Evolutionary conservation across 2,113 vertebrate genomes (phyloP).

Genomic region (Synodontis membranacea): DNA sequence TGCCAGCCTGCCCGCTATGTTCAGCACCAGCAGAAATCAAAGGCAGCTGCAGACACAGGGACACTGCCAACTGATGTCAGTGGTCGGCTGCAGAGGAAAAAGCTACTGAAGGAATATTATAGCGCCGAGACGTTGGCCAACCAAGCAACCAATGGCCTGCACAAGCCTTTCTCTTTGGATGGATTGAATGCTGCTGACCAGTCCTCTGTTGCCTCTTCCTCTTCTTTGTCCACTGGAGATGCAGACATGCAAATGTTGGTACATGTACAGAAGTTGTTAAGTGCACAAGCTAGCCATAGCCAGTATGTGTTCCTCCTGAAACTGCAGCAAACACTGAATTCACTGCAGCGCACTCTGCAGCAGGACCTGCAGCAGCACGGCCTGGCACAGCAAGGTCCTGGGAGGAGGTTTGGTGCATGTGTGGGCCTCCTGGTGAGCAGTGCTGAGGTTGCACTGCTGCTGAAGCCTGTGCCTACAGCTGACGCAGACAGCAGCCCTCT

Average conservation of each 20-base stretch:
- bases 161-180: constrained; percentile 72
- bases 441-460: constrained; percentile 87
- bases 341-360: constrained; percentile 86
- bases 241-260: constrained; percentile 86
- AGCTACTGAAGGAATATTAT: constrained; percentile 90
- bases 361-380: constrained; percentile 86
- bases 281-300: constrained; percentile 91
- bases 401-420: constrained; percentile 78
- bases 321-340: constrained; percentile 87
- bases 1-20: constrained; percentile 84
- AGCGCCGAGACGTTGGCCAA: constrained; percentile 69
- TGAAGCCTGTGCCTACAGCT: constrained; percentile 81
- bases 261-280: constrained; percentile 87
- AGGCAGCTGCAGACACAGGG: constrained; percentile 65
- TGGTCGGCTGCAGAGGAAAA: constrained; percentile 84
- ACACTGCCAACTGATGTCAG: constrained; percentile 77
- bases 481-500: constrained; percentile 71
- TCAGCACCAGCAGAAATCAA: constrained; percentile 77
- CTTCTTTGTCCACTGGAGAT: constrained; percentile 64
- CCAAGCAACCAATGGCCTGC: constrained; percentile 72
- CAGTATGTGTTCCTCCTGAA: constrained; percentile 90
- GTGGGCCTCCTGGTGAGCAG: constrained; percentile 88
- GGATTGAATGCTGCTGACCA: constrained; percentile 56
- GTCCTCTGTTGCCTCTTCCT: constrained; percentile 47
- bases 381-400: constrained; percentile 66